Evolutionary conservation across 2,888 invertebrate genomes (phyloP).

Genomic region (Andrena hattorfiana): DNA sequence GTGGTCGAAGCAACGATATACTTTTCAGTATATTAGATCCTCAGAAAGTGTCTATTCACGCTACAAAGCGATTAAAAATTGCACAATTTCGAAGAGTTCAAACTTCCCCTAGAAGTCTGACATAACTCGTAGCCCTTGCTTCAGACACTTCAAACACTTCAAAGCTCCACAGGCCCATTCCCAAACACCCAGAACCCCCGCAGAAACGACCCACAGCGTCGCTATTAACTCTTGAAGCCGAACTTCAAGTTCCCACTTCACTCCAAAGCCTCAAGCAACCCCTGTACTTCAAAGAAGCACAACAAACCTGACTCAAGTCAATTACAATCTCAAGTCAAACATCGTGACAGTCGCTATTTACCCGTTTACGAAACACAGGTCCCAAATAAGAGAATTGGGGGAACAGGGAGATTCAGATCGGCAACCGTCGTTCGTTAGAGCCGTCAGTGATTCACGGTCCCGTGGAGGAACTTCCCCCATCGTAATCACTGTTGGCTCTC

Average conservation of each 20-base stretch:
- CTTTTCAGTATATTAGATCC: background rate
- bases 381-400: background rate
- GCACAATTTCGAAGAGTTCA: constrained; percentile 3
- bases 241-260: no score
- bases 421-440: constrained; percentile 54
- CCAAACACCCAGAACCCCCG: background rate
- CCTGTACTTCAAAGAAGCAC: background rate
- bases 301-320: background rate
- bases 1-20: background rate
- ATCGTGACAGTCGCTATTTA: background rate
- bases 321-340: background rate
- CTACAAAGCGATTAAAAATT: no score
- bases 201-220: background rate
- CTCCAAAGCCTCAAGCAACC: background rate
- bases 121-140: no score
- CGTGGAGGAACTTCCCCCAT: constrained; percentile 57
- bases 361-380: background rate
- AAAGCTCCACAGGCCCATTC: no score
- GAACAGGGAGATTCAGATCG: constrained; percentile 45
- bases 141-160: no score
- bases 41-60: no score
- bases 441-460: constrained; percentile 15
- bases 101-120: no score
- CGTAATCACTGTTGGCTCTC: constrained; percentile 48
- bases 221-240: background rate